Conservation (phyloP, 2,797 vertebrate genomes). For the Graptemys geographica region DNA sequence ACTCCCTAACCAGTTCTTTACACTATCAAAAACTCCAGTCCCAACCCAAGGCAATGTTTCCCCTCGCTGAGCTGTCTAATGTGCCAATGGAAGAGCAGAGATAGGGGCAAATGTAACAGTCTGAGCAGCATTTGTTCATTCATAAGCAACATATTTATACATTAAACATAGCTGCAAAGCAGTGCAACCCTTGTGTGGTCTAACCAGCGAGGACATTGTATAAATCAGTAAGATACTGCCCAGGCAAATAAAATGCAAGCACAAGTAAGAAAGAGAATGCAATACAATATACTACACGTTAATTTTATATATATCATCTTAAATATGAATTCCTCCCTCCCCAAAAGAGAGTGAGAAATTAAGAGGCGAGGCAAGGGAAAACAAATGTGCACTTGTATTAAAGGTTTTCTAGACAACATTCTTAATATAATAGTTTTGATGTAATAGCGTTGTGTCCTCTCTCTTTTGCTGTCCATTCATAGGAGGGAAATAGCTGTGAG, state of each 20-base stretch:
- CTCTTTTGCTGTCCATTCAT: accelerated
- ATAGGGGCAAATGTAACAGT: slow-evolving; percentile 4
- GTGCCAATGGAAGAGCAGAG: slow-evolving; percentile 19
- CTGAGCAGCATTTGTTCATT: slow-evolving; percentile 41
- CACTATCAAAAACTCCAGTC: background rate
- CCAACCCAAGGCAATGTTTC: background rate
- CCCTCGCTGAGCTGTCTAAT: background rate
- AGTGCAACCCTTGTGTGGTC: background rate
- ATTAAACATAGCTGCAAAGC: background rate
- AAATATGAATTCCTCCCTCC: accelerated
- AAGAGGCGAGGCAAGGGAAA: too few species aligned
- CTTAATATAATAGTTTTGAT: too few species aligned
- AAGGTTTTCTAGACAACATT: too few species aligned
- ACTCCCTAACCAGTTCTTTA: slow-evolving; percentile 40
- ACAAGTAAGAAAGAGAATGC: background rate
- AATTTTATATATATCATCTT: accelerated
- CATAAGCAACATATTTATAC: slow-evolving; percentile 42
- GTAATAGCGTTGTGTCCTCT: background rate
- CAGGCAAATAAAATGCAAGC: background rate
- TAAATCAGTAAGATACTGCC: background rate
- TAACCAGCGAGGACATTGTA: background rate
- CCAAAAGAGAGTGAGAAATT: too few species aligned
- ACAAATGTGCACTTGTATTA: too few species aligned
- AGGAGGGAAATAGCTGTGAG: background rate
- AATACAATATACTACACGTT: accelerated